Conservation (phyloP, 2,888 invertebrate species). For the Hydrotaea cyrtoneurina region DNA sequence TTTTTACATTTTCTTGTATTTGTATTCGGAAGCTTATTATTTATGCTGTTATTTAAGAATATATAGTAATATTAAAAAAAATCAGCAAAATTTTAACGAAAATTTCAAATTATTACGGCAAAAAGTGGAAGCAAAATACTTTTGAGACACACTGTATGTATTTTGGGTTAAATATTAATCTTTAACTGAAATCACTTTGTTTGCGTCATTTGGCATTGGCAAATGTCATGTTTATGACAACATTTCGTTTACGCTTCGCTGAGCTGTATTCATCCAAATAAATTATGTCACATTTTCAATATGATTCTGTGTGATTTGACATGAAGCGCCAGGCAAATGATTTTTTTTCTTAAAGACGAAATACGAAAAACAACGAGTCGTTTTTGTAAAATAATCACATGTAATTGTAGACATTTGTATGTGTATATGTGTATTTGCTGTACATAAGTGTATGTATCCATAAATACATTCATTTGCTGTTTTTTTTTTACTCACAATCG, state of each 20-base stretch:
- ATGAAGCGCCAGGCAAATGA: background rate
- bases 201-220: slow-evolving; percentile 10
- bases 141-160: no score
- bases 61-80: no score
- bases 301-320: background rate
- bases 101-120: no score
- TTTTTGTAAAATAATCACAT: no score
- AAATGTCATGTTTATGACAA: slow-evolving; percentile 22
- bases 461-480: background rate
- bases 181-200: slow-evolving; percentile 3
- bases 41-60: no score
- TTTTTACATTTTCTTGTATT: no score
- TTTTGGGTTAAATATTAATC: background rate
- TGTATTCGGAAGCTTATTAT: no score
- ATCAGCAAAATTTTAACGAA: no score
- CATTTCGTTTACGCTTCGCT: slow-evolving; percentile 1
- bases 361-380: no score
- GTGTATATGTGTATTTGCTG: background rate
- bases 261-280: slow-evolving; percentile 18
- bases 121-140: no score
- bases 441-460: background rate
- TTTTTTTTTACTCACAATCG: background rate
- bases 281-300: slow-evolving; percentile 7
- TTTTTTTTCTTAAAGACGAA: background rate
- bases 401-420: background rate